These are phyloP conservation scores for Protonibea diacanthus DNA, from an alignment of 2,797 vertebrate species.

Conservation along the genomic window DNA sequence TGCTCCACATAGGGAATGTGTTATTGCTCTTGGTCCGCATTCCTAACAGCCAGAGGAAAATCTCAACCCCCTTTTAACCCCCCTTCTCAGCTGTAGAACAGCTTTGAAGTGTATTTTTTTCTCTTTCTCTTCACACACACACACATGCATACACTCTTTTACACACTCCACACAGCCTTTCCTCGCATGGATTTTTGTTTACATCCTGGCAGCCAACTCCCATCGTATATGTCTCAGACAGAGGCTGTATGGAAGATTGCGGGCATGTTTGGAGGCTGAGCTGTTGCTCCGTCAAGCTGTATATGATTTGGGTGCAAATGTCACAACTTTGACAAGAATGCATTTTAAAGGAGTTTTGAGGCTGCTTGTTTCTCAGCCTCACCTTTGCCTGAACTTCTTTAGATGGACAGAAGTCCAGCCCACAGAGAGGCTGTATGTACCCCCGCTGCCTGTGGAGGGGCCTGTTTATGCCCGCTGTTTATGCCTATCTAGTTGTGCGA, in stretches of 20 bases:
- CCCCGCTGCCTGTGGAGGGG: constrained; percentile 4
- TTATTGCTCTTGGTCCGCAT: constrained; percentile 68
- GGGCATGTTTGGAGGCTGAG: background rate
- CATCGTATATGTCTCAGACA: constrained; percentile 18
- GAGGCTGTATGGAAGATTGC: constrained; percentile 1
- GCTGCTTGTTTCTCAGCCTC: constrained; percentile 18
- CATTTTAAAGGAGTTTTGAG: background rate
- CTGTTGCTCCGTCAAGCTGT: background rate
- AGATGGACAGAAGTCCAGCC: constrained; percentile 50
- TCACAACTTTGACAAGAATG: background rate
- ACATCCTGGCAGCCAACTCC: constrained; percentile 52
- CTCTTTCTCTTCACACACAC: constrained; percentile 3
- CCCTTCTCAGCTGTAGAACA: constrained; percentile 54
- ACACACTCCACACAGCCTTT: constrained; percentile 22
- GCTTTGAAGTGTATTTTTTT: constrained; percentile 60
- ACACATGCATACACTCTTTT: background rate
- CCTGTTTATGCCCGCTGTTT: constrained; percentile 45
- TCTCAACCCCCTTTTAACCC: constrained; percentile 66
- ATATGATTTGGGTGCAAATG: background rate
- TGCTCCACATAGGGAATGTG: constrained; percentile 60
- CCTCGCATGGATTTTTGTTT: constrained; percentile 73
- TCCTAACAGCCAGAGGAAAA: constrained; percentile 71
- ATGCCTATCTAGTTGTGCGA: background rate
- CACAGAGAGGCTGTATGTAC: constrained; percentile 11
- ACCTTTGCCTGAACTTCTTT: constrained; percentile 24